Percentiles rank a stretch among this genome's conserved stretches.
Conservation (phyloP, 2,797 vertebrate species). For the Gallinago stenura region DNA sequence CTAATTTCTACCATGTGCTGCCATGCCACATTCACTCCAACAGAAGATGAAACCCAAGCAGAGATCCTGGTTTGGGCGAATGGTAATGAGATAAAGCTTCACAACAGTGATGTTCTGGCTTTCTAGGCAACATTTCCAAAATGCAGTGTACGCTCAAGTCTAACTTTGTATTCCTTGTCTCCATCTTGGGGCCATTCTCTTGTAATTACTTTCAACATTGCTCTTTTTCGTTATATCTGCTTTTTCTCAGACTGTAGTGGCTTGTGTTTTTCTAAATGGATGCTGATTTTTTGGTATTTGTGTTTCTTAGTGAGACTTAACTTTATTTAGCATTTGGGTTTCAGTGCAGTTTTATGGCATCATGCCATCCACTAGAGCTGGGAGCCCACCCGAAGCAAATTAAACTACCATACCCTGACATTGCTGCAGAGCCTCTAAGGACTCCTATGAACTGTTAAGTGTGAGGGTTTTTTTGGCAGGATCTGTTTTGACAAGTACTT, state of each 20-base stretch:
- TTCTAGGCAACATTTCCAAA: background rate
- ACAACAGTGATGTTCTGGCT: background rate
- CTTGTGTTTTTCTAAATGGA: background rate
- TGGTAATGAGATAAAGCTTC: background rate
- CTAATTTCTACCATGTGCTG: slow-evolving; percentile 14
- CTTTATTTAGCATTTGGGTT: background rate
- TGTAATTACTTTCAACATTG: background rate
- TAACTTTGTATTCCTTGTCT: background rate
- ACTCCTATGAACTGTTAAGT: background rate
- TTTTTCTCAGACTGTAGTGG: background rate
- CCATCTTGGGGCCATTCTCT: background rate
- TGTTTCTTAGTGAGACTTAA: background rate
- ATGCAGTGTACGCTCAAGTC: background rate
- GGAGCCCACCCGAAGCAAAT: background rate
- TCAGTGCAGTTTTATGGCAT: background rate
- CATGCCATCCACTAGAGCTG: background rate
- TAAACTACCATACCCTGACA: background rate
- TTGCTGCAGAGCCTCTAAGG: background rate
- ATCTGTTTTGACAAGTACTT: background rate
- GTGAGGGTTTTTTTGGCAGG: fast-evolving
- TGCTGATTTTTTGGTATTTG: background rate
- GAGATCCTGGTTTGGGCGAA: background rate
- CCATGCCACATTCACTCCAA: background rate
- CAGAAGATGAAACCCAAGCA: background rate
- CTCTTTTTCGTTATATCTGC: background rate